These are phyloP conservation scores for Chrysopilus asiliformis DNA, from an alignment of 2,888 invertebrate species.

Conservation along the genomic window DNA sequence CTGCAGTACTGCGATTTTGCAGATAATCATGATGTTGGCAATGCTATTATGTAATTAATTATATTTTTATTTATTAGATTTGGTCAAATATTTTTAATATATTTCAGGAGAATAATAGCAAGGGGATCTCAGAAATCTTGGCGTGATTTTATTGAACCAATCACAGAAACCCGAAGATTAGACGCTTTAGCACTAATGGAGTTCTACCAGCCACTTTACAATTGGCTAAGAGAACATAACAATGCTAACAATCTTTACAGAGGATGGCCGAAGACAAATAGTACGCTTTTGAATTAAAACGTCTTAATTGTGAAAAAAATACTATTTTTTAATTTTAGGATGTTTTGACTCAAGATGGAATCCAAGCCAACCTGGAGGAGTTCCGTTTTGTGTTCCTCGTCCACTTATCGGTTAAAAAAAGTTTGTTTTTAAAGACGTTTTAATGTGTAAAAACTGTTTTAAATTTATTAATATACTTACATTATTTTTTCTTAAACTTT, in stretches of 20 bases:
- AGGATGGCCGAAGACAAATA: neutral
- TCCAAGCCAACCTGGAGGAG: no score
- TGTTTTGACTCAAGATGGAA: no score
- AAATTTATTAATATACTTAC: no score
- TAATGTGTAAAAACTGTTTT: no score
- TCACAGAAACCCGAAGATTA: neutral
- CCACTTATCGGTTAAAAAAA: no score
- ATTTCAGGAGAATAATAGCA: neutral
- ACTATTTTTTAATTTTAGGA: no score
- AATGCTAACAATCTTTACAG: neutral
- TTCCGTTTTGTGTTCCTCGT: no score
- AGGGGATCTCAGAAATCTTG: neutral
- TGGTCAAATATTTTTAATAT: neutral
- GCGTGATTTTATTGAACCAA: neutral
- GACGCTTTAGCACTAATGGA: neutral
- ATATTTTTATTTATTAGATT: neutral
- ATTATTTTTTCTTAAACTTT: no score
- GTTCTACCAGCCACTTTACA: neutral
- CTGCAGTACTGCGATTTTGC: neutral
- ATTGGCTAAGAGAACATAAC: neutral
- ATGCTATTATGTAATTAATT: no score
- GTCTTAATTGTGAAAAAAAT: no score
- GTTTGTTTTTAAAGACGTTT: no score
- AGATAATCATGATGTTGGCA: no score
- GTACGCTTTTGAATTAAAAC: neutral